These are phyloP conservation scores for Danionella cerebrum DNA, from an alignment of 2,113 vertebrate genomes.

Conservation along the genomic window DNA sequence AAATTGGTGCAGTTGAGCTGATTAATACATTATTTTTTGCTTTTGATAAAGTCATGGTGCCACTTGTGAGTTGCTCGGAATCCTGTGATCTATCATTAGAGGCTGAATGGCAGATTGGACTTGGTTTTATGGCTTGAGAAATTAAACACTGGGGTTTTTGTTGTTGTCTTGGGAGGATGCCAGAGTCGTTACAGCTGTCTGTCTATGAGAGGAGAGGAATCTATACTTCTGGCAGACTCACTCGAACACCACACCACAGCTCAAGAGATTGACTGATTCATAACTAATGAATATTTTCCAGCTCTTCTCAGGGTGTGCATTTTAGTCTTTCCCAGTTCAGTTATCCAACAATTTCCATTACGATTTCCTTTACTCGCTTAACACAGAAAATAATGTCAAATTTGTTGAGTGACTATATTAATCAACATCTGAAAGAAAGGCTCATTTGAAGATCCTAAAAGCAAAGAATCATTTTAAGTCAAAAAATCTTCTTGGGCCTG, in stretches of 20 bases:
- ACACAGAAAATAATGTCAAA: no score
- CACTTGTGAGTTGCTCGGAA: conserved; percentile 15
- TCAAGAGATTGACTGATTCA: conserved; percentile 43
- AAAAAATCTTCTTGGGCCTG: no score
- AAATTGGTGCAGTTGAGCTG: no score
- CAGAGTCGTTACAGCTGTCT: conserved; percentile 57
- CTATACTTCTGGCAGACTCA: conserved; percentile 49
- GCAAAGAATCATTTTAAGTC: no score
- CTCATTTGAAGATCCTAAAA: no score
- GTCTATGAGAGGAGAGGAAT: conserved; percentile 47
- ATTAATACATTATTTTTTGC: no score
- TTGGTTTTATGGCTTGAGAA: conserved; percentile 7
- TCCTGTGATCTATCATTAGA: conserved; percentile 33
- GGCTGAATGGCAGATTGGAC: background rate
- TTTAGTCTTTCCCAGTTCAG: background rate
- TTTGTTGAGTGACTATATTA: no score
- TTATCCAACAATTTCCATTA: background rate
- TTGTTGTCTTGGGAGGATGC: conserved; percentile 43
- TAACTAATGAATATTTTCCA: conserved; percentile 56
- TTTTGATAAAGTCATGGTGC: no score
- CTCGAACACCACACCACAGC: conserved; percentile 46
- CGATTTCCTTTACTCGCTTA: background rate
- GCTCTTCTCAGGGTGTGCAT: background rate
- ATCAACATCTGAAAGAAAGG: no score
- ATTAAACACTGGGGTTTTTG: conserved; percentile 13